A percentile compares a stretch with the other conserved stretches of the same genome.
These are phyloP conservation scores for Panopea generosa DNA, from an alignment of 2,888 invertebrate genomes.

Conservation along the genomic window DNA sequence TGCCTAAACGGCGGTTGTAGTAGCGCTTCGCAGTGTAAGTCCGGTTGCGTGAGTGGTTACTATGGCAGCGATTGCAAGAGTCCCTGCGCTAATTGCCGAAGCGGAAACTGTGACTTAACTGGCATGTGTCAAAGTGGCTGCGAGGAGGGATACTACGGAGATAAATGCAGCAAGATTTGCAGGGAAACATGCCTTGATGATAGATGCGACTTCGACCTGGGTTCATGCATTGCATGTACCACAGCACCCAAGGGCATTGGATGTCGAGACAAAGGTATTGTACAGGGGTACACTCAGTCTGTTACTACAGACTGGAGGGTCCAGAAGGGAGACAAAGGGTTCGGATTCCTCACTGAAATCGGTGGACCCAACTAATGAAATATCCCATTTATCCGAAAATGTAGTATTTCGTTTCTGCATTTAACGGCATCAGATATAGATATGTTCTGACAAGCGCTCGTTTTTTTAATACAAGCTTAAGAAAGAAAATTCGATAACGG, in stretches of 20 bases:
- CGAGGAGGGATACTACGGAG: slow-evolving; percentile 25
- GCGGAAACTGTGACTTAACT: slow-evolving; percentile 20
- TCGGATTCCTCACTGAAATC: too few species aligned
- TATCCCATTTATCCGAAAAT: too few species aligned
- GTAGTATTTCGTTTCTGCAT: too few species aligned
- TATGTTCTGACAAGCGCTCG: too few species aligned
- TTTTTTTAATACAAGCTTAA: too few species aligned
- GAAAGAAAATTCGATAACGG: too few species aligned
- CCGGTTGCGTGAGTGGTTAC: slow-evolving; percentile 21
- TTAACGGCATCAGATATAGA: too few species aligned
- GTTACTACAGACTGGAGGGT: too few species aligned
- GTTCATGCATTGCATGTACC: slow-evolving; percentile 37
- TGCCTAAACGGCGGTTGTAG: slow-evolving; percentile 26
- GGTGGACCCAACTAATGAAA: too few species aligned
- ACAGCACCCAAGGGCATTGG: slow-evolving; percentile 30
- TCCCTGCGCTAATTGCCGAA: slow-evolving; percentile 30
- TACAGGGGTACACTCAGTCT: not conserved
- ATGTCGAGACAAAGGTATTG: slow-evolving; percentile 41
- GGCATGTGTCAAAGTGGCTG: slow-evolving; percentile 35
- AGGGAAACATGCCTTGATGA: slow-evolving; percentile 31
- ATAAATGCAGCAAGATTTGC: slow-evolving; percentile 28
- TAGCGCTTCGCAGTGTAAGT: slow-evolving; percentile 19
- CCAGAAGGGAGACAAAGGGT: too few species aligned
- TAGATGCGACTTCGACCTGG: slow-evolving; percentile 29
- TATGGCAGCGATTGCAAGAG: slow-evolving; percentile 26